phyloP scores from a whole-genome alignment of 2,797 vertebrate species.

The Bufotes viridis region DNA sequence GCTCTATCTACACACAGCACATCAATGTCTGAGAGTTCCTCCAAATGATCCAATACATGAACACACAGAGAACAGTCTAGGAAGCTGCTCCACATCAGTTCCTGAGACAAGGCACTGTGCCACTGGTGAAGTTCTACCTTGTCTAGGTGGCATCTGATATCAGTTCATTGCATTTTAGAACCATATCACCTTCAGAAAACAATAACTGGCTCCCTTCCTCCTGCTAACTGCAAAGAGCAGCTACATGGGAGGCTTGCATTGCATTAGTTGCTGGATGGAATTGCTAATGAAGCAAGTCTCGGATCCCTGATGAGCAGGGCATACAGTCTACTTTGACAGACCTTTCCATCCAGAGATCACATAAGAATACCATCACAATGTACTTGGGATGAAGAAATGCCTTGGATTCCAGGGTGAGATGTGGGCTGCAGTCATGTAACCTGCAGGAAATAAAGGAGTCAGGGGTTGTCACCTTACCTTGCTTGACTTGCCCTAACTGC shows the following conservation, averaged over 20 bases:
- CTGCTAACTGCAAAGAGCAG: background rate
- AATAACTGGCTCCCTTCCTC: background rate
- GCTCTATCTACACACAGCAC: slow-evolving; percentile 9
- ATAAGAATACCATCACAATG: background rate
- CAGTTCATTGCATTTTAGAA: slow-evolving; percentile 16
- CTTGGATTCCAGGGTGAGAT: slow-evolving; percentile 43
- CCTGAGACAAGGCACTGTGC: background rate
- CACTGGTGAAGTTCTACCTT: slow-evolving; percentile 35
- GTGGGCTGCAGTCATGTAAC: slow-evolving; percentile 46
- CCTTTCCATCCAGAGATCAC: background rate
- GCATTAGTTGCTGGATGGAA: slow-evolving; percentile 34
- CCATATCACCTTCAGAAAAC: background rate
- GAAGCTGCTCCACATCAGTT: slow-evolving; percentile 9
- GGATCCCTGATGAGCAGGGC: slow-evolving; percentile 24
- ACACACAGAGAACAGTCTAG: slow-evolving; percentile 31
- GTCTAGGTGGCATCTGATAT: background rate
- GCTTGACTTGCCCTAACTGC: slow-evolving; percentile 76
- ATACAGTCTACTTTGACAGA: background rate
- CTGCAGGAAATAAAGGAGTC: slow-evolving; percentile 18
- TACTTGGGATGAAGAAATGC: slow-evolving; percentile 23
- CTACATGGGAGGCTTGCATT: background rate
- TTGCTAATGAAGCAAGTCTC: slow-evolving; percentile 55
- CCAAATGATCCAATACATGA: slow-evolving; percentile 4
- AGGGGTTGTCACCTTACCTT: slow-evolving; percentile 72
- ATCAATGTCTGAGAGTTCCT: slow-evolving; percentile 22